These are phyloP conservation scores for Sycophila sp. DNA, from an alignment of 1,140 invertebrate species.

Conservation along the genomic window DNA sequence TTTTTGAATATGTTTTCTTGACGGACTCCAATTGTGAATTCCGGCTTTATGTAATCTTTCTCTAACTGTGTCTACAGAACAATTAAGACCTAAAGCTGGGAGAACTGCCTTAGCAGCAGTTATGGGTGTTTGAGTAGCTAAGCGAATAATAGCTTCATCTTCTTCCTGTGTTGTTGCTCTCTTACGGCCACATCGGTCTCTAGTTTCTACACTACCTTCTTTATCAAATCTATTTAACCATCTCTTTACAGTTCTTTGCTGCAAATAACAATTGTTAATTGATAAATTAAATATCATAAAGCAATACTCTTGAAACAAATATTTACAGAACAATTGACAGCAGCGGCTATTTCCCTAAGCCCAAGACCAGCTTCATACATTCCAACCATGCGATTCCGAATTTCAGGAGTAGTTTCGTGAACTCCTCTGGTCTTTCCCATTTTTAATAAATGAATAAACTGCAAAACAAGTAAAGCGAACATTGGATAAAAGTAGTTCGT, in stretches of 20 bases:
- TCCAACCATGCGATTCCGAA: constrained; percentile 64
- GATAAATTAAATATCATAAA: not conserved
- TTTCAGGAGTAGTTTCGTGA: constrained; percentile 63
- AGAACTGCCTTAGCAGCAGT: constrained; percentile 64
- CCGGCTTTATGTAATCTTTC: constrained; percentile 64
- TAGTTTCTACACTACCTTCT: constrained; percentile 62
- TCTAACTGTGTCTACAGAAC: constrained; percentile 62
- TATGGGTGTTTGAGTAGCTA: constrained; percentile 61
- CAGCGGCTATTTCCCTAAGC: constrained; percentile 59
- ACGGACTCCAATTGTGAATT: constrained; percentile 65
- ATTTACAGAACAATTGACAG: constrained; percentile 61
- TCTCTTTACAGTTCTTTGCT: constrained; percentile 65
- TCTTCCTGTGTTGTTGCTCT: constrained; percentile 62
- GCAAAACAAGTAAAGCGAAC: too few relatives aligned
- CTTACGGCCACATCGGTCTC: constrained; percentile 63
- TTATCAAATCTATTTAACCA: constrained; percentile 65
- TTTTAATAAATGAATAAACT: not conserved
- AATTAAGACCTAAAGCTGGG: constrained; percentile 60
- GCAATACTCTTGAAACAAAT: not conserved
- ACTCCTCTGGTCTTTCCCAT: constrained; percentile 65
- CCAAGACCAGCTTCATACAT: constrained; percentile 65
- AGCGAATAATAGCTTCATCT: constrained; percentile 60
- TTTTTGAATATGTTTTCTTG: constrained; percentile 62
- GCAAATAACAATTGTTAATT: constrained; percentile 26
- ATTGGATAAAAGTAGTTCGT: too few relatives aligned